These are phyloP conservation scores for Gymnorhina tibicen DNA, from an alignment of 2,113 vertebrate species.

Conservation along the genomic window DNA sequence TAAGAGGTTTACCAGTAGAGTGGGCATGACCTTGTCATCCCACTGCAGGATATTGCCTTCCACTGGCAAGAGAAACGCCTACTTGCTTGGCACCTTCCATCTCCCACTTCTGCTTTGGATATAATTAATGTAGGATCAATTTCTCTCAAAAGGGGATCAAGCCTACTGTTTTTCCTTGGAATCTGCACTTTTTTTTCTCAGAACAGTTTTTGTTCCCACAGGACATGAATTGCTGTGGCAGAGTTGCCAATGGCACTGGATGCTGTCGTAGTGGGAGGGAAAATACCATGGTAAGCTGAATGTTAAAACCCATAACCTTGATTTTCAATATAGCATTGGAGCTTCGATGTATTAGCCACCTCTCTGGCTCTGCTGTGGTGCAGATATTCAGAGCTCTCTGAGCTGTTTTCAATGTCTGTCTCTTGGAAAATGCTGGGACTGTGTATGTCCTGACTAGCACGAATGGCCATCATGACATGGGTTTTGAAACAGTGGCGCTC, in stretches of 20 bases:
- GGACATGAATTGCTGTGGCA: conserved; percentile 78
- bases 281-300: conserved; percentile 35
- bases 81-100: background rate
- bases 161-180: background rate
- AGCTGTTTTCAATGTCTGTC: background rate
- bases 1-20: background rate
- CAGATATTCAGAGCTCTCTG: background rate
- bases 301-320: background rate
- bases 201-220: conserved; percentile 5
- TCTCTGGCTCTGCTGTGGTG: background rate
- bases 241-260: conserved; percentile 54
- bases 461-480: background rate
- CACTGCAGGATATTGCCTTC: background rate
- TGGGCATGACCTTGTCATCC: background rate
- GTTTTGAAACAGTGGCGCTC: background rate
- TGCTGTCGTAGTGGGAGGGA: conserved; percentile 76
- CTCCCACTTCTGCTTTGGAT: background rate
- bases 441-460: background rate
- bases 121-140: background rate
- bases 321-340: background rate
- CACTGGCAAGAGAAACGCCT: background rate
- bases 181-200: background rate
- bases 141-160: background rate
- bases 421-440: background rate
- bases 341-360: background rate